Base-by-base conservation (phyloP, 1,140 invertebrate species). In the Drosophila burlai region DNA sequence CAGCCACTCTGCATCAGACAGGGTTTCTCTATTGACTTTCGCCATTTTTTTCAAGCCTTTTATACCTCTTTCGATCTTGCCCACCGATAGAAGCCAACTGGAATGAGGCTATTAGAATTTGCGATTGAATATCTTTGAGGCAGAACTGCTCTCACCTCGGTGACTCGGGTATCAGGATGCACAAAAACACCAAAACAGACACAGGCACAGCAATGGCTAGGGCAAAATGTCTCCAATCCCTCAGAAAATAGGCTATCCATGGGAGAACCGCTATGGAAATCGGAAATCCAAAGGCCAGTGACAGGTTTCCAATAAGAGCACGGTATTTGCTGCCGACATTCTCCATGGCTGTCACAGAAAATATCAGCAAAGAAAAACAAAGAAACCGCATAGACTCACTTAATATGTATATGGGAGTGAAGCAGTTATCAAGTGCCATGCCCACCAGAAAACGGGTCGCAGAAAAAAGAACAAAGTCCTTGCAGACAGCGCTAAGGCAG, bases 371-470 rank as follows among this genome's bases (percentile, higher is more conserved):
- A 0, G 16, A 21, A 38, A 21, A 21, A 26, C 13, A 15, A 15
- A 43, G n/a, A 29, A 49, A 16, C 13, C 3, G 2, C 7, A 10
- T 2, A 3, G 8, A 84, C 94, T 95, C 93, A 97, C 97, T 96
- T 67, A 98, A 93, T 85, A 98, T 97, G 75, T 97, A 98, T 95
- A 97, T 97, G 95, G 97, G 97, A 15, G 96, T 96, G 90, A 97
- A 97, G 83, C 97, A 97, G 91, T 97, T 97, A 92, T 97, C 97
- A 85, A 97, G 97, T 2, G 97, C 96, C 76, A 97, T 94, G n/a
- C 97, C 97, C 0, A 96, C 95, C 18, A 97, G 93, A 93, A 97
- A 97, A 34, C 97, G 93, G 82, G 96, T 97, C 0, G 96, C 68
- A 0, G 95, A 94, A 83, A 97, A 98, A 3, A 94, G 93, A 94